phyloP scores from a whole-genome alignment of 2,113 vertebrate genomes.

The Phaethornis superciliosus region DNA sequence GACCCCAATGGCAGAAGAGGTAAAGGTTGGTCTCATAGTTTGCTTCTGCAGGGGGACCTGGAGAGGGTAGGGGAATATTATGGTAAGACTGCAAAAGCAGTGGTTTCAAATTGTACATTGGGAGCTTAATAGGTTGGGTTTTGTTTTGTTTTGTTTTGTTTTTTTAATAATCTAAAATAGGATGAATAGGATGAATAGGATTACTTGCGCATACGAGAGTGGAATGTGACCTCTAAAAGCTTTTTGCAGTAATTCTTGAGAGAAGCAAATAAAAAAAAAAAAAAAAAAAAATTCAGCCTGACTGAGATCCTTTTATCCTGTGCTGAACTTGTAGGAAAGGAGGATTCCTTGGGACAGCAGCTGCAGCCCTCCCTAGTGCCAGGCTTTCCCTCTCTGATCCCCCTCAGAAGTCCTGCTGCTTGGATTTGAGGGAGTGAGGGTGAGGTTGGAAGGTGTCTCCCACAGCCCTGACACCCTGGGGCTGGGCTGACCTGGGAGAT shows the following conservation, averaged over 20 bases:
- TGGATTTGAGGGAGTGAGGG: background rate
- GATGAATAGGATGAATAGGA: too few relatives aligned
- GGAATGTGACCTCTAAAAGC: background rate
- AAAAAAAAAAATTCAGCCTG: background rate
- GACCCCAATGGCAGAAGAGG: slow-evolving; percentile 88
- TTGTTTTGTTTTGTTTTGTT: background rate
- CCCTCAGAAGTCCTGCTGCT: background rate
- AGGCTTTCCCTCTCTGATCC: background rate
- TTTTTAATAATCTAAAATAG: background rate
- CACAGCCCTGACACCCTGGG: background rate
- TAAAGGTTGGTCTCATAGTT: background rate
- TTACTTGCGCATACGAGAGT: background rate
- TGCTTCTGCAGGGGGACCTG: background rate
- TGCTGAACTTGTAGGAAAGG: background rate
- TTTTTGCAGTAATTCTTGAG: background rate
- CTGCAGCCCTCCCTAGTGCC: background rate
- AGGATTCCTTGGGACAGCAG: background rate
- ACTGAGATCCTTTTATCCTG: background rate
- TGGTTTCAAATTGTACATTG: background rate
- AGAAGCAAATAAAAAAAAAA: background rate
- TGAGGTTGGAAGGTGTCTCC: background rate
- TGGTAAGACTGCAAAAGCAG: background rate
- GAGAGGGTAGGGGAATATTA: background rate
- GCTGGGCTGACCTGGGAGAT: background rate
- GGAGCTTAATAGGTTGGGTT: background rate